Conservation (phyloP, 2,888 invertebrate genomes). For the Eugnorisma glareosa region DNA sequence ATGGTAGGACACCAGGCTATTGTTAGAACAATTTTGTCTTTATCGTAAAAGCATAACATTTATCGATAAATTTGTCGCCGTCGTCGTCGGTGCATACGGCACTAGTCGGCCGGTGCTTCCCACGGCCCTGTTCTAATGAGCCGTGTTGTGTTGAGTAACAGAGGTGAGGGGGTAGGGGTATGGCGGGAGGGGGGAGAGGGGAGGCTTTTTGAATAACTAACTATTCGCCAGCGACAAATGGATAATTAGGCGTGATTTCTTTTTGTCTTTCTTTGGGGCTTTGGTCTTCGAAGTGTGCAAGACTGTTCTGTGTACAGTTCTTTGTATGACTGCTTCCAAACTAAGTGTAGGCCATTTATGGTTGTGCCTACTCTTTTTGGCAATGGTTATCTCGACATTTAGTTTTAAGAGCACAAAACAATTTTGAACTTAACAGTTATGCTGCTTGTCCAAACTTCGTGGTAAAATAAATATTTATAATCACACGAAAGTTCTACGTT, state of each 20-base stretch:
- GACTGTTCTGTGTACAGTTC: neutral
- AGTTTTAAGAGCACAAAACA: neutral
- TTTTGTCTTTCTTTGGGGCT: slow-evolving; percentile 56
- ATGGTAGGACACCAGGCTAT: no score
- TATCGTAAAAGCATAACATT: neutral
- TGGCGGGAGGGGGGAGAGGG: slow-evolving; percentile 63
- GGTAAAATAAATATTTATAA: slow-evolving; percentile 1
- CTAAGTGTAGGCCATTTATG: neutral
- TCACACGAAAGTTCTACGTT: neutral
- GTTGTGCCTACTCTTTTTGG: neutral
- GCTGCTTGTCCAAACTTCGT: neutral
- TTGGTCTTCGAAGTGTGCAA: slow-evolving; percentile 14
- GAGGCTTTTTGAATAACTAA: slow-evolving; percentile 78
- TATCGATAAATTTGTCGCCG: slow-evolving; percentile 54
- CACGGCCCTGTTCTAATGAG: slow-evolving; percentile 89
- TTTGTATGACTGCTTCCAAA: slow-evolving; percentile 1
- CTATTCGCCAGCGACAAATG: slow-evolving; percentile 76
- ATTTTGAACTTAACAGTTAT: neutral
- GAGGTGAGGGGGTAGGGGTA: slow-evolving; percentile 70
- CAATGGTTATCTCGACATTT: neutral
- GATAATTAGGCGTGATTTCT: slow-evolving; percentile 76
- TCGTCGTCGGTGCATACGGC: slow-evolving; percentile 62
- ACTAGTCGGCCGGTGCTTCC: slow-evolving; percentile 82
- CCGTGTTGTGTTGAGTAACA: slow-evolving; percentile 87
- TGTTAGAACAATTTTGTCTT: neutral